These are phyloP conservation scores for Conopomorpha cramerella DNA, from an alignment of 1,140 invertebrate species.

Conservation along the genomic window DNA sequence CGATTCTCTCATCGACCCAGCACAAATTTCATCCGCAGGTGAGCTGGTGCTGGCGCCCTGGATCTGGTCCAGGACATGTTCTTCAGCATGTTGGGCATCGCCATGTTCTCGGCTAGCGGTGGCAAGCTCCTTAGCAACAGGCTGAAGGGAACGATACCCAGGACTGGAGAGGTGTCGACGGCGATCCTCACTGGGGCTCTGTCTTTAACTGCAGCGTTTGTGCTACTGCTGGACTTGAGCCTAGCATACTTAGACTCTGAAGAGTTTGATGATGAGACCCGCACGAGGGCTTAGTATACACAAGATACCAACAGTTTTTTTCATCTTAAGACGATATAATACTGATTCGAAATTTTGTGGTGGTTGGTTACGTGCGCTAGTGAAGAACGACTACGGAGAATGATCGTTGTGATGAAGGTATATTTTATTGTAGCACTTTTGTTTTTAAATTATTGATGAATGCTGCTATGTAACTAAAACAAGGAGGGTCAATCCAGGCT, in stretches of 20 bases:
- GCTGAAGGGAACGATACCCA: conserved; percentile 14
- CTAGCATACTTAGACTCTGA: conserved; percentile 45
- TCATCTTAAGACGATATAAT: conserved; percentile 1
- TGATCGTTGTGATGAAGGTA: conserved; percentile 8
- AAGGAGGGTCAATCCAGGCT: too few relatives aligned
- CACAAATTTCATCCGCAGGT: conserved; percentile 17
- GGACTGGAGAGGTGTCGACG: conserved; percentile 23
- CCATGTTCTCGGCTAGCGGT: conserved; percentile 26
- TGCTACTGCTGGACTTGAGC: conserved; percentile 41
- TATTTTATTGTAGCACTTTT: background rate
- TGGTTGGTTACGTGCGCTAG: too few relatives aligned
- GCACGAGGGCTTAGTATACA: conserved; percentile 21
- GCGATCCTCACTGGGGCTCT: conserved; percentile 21
- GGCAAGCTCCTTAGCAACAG: conserved; percentile 25
- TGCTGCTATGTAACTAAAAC: too few relatives aligned
- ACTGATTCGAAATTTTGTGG: background rate
- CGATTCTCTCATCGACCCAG: too few relatives aligned
- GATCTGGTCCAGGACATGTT: conserved; percentile 49
- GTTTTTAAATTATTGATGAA: background rate
- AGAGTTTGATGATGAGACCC: conserved; percentile 38
- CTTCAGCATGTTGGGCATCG: conserved; percentile 32
- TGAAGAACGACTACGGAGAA: background rate
- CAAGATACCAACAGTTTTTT: too few relatives aligned
- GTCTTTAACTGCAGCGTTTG: conserved; percentile 22
- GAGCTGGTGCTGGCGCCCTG: conserved; percentile 42